phyloP scores from a whole-genome alignment of 2,113 vertebrate genomes.

The Lepidothrix coronata region DNA sequence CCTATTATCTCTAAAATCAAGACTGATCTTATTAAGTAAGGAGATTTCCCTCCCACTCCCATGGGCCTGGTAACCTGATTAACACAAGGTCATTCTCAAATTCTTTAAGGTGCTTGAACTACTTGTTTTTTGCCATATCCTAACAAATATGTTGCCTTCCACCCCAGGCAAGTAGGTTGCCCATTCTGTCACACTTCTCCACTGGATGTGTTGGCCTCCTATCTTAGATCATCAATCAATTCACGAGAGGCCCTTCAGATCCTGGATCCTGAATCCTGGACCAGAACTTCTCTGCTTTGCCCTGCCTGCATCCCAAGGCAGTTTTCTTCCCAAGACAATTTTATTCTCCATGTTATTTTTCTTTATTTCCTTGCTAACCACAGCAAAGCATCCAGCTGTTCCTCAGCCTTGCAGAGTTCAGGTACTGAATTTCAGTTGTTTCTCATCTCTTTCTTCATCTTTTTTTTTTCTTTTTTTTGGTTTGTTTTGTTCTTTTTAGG shows the following conservation, averaged over 20 bases:
- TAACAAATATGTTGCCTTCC: constrained; percentile 34
- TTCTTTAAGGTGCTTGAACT: constrained; percentile 60
- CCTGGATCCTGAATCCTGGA: neutral
- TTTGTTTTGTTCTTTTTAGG: neutral
- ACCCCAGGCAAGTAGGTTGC: neutral
- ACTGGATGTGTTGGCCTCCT: neutral
- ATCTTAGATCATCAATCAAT: neutral
- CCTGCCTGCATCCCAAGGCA: neutral
- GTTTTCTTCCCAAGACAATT: neutral
- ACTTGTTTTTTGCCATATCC: constrained; percentile 26
- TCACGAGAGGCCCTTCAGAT: neutral
- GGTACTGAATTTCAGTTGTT: neutral
- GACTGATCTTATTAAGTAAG: constrained; percentile 71
- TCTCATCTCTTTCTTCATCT: neutral
- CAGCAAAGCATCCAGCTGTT: neutral
- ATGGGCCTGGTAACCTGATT: constrained; percentile 60
- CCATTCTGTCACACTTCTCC: neutral
- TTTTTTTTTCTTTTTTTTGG: neutral
- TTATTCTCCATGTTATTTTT: neutral
- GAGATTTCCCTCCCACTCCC: constrained; percentile 62
- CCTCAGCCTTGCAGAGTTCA: neutral
- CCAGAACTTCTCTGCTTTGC: neutral
- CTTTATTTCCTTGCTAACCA: neutral
- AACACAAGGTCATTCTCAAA: constrained; percentile 57
- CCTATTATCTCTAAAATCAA: constrained; percentile 70